A percentile compares a stretch with the other conserved stretches of the same genome.
phyloP scores from a whole-genome alignment of 1,140 invertebrate genomes.

The Holotrichia oblita region DNA sequence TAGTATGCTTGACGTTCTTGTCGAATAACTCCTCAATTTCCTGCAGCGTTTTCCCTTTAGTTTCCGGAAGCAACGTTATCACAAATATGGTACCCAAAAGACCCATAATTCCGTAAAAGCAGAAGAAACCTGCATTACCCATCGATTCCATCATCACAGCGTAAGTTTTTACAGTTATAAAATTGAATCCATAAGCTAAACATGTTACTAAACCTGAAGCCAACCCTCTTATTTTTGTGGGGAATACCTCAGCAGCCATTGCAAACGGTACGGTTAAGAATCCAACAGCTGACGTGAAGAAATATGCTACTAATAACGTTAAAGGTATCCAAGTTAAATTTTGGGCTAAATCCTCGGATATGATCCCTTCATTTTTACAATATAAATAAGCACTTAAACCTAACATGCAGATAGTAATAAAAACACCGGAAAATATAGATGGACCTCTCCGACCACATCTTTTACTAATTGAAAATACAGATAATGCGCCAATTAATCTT shows the following conservation, averaged over 20 bases:
- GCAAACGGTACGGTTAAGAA: constrained; percentile 76
- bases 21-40: constrained; percentile 74
- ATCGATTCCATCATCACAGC: constrained; percentile 67
- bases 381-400: constrained; percentile 63
- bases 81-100: constrained; percentile 75
- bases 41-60: constrained; percentile 77
- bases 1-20: constrained; percentile 47
- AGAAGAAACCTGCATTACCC: constrained; percentile 72
- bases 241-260: constrained; percentile 79
- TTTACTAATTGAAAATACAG: constrained; percentile 66
- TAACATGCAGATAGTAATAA: constrained; percentile 70
- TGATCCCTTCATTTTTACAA: constrained; percentile 48
- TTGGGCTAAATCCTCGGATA: constrained; percentile 49
- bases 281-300: constrained; percentile 70
- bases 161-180: constrained; percentile 79
- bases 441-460: constrained; percentile 67
- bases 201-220: constrained; percentile 73
- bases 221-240: constrained; percentile 71
- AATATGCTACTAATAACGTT: constrained; percentile 67
- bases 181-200: constrained; percentile 76
- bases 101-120: constrained; percentile 74
- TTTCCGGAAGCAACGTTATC: constrained; percentile 78
- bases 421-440: constrained; percentile 68
- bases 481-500: constrained; percentile 65
- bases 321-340: constrained; percentile 62